phyloP scores from a whole-genome alignment of 1,140 invertebrate species.

The Megalopta genalis region DNA sequence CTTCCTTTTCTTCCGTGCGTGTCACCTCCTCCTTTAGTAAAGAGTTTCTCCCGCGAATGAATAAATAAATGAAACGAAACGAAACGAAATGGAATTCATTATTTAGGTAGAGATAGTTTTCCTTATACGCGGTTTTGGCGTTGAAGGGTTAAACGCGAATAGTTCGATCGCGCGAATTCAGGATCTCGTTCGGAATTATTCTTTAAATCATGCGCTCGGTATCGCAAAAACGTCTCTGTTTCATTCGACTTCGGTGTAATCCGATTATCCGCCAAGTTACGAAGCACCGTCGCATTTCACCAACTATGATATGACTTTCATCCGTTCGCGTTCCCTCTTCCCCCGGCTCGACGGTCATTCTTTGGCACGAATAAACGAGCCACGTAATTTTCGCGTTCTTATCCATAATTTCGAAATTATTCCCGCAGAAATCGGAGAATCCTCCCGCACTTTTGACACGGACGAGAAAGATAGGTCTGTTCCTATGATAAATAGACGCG shows the following conservation, averaged over 20 bases:
- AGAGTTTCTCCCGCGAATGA: no score
- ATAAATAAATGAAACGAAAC: no score
- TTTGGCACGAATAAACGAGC: neutral
- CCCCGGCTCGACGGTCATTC: neutral
- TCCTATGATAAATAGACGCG: constrained; percentile 59
- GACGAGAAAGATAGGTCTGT: constrained; percentile 48
- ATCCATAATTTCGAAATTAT: neutral
- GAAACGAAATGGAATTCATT: no score
- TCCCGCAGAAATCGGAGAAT: constrained; percentile 25
- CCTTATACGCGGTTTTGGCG: no score
- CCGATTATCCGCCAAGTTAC: constrained; percentile 11
- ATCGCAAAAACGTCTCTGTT: constrained; percentile 1
- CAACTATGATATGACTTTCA: neutral
- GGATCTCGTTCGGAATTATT: neutral
- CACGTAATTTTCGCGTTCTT: neutral
- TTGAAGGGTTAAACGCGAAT: neutral
- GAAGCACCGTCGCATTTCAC: neutral
- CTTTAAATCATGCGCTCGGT: neutral
- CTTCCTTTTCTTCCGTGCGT: no score
- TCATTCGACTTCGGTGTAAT: neutral
- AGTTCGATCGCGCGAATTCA: neutral
- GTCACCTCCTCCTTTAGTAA: no score
- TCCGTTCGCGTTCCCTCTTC: neutral
- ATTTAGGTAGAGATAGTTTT: no score
- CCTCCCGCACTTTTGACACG: constrained; percentile 38